phyloP scores from a whole-genome alignment of 2,113 vertebrate genomes.

The Hydrochoerus hydrochaeris region DNA sequence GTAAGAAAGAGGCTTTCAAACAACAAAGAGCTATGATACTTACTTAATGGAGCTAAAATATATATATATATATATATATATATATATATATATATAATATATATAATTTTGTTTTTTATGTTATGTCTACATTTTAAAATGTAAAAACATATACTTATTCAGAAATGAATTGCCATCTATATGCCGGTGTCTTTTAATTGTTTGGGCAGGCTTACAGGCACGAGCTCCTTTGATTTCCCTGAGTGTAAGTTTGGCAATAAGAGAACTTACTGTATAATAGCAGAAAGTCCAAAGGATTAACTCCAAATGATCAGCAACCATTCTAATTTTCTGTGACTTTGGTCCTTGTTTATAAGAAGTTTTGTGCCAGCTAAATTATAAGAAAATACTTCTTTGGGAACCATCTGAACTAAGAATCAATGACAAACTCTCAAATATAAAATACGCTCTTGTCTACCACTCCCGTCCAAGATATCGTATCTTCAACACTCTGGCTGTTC shows the following conservation, averaged over 20 bases:
- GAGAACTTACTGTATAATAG: no score
- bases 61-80: neutral
- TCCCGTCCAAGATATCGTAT: neutral
- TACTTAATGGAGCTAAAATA: neutral
- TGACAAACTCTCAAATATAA: neutral
- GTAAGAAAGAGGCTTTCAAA: neutral
- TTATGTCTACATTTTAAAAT: conserved; percentile 30
- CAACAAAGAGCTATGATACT: neutral
- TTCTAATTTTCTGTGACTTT: conserved; percentile 30
- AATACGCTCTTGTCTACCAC: neutral
- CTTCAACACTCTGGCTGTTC: neutral
- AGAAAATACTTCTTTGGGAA: conserved; percentile 7
- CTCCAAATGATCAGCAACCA: conserved; percentile 29
- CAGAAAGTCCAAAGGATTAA: neutral
- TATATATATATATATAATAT: no score
- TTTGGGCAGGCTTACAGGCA: neutral
- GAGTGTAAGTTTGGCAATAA: neutral
- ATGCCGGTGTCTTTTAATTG: neutral
- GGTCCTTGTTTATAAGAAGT: neutral
- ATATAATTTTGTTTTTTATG: neutral
- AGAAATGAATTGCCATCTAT: conserved; percentile 21
- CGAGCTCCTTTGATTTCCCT: neutral
- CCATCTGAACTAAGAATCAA: neutral
- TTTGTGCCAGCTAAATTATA: neutral
- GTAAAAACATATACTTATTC: conserved; percentile 39